A percentile compares a stretch with the other conserved stretches of the same genome.
These are phyloP conservation scores for Agriotes lineatus DNA, from an alignment of 2,888 invertebrate genomes.

Conservation along the genomic window DNA sequence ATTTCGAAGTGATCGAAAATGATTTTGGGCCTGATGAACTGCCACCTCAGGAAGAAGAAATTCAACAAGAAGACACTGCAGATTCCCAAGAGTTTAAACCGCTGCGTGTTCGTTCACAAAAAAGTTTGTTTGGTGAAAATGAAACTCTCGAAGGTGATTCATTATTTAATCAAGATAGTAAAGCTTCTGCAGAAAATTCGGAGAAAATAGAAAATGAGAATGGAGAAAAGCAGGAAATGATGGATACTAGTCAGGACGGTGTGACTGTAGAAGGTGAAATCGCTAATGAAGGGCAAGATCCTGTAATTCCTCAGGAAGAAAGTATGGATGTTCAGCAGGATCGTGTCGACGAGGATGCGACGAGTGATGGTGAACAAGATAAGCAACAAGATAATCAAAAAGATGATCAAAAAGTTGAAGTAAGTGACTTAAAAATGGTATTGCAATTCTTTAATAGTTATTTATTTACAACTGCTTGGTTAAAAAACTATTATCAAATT, in stretches of 20 bases:
- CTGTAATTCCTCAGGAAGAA: slow-evolving; percentile 23
- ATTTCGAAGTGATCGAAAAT: slow-evolving; percentile 32
- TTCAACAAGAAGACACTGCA: slow-evolving; percentile 6
- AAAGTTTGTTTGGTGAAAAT: slow-evolving; percentile 26
- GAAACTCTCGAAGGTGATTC: background rate
- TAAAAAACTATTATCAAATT: no score
- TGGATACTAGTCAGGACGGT: slow-evolving; percentile 1
- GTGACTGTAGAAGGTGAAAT: background rate
- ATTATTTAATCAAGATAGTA: background rate
- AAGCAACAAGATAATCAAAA: slow-evolving; percentile 6
- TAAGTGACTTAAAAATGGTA: no score
- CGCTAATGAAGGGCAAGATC: slow-evolving; percentile 22
- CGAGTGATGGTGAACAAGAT: background rate
- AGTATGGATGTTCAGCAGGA: slow-evolving; percentile 25
- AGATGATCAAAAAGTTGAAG: slow-evolving; percentile 6
- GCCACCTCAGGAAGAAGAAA: background rate
- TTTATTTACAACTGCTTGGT: no score
- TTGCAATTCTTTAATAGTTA: no score
- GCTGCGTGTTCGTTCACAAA: slow-evolving; percentile 28
- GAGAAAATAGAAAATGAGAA: background rate
- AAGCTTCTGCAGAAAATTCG: background rate
- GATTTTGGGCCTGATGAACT: slow-evolving; percentile 22
- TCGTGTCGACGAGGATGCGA: background rate
- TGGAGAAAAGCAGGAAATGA: background rate
- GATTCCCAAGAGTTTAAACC: slow-evolving; percentile 12